Conservation (phyloP, 2,113 vertebrate genomes). For the Psilopsiagon aymara region DNA sequence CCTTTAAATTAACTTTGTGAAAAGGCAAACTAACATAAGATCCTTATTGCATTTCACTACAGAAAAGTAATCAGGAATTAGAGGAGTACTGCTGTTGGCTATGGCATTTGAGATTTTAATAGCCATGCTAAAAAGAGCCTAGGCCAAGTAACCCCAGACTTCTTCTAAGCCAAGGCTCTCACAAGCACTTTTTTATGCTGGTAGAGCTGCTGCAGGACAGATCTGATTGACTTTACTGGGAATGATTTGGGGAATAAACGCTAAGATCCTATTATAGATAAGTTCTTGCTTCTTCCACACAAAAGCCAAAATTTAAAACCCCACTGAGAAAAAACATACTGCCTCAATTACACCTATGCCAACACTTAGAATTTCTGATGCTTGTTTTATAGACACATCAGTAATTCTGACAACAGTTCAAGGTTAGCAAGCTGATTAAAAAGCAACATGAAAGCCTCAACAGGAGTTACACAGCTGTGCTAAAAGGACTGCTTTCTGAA, state of each 20-base stretch:
- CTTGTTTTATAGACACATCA: background rate
- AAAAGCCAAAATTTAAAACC: background rate
- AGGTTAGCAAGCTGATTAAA: background rate
- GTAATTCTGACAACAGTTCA: background rate
- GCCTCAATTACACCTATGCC: background rate
- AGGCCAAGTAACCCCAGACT: background rate
- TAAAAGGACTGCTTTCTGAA: background rate
- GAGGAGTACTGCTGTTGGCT: background rate
- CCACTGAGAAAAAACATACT: background rate
- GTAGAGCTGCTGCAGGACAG: background rate
- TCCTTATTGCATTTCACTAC: background rate
- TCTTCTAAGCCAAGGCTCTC: background rate
- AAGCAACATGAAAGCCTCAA: background rate
- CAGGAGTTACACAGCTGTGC: background rate
- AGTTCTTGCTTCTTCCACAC: background rate
- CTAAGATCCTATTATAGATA: background rate
- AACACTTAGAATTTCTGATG: background rate
- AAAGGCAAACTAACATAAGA: background rate
- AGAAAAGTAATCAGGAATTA: background rate
- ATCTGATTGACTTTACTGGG: background rate
- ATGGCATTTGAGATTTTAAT: background rate
- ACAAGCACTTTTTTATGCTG: background rate
- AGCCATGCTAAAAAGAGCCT: background rate
- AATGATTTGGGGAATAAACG: background rate
- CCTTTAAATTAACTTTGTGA: background rate